Conservation (phyloP, 2,888 invertebrate genomes). For the Hydrotaea diabolus region DNA sequence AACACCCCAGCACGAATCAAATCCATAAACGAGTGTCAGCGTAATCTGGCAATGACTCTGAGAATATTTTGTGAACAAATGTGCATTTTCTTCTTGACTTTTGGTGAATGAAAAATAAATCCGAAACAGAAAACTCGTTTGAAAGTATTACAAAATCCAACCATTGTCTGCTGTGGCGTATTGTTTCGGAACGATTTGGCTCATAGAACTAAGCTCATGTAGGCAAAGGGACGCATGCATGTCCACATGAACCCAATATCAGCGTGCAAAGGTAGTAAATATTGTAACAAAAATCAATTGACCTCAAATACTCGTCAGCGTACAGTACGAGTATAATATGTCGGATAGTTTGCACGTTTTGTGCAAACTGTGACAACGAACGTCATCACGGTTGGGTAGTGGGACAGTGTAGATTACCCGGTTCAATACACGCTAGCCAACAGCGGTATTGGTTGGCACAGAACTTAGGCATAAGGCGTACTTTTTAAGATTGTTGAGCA, state of each 20-base stretch:
- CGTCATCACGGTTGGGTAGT: background rate
- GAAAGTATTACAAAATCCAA: background rate
- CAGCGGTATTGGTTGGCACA: background rate
- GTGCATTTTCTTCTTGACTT: background rate
- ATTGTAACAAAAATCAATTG: constrained; percentile 54
- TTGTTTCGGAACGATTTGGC: too few species aligned
- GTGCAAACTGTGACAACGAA: constrained; percentile 27
- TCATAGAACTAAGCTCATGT: too few species aligned
- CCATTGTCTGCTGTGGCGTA: too few species aligned
- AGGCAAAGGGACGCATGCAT: too few species aligned
- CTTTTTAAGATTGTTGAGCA: too few species aligned
- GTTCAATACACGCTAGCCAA: constrained; percentile 6
- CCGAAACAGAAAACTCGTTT: background rate
- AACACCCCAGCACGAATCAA: background rate
- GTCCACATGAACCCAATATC: too few species aligned
- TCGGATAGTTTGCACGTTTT: constrained; percentile 35
- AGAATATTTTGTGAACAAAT: constrained; percentile 19
- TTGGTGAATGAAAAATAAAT: background rate
- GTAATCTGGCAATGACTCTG: constrained; percentile 67
- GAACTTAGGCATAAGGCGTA: too few species aligned
- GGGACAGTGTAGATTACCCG: background rate
- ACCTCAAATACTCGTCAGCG: constrained; percentile 44
- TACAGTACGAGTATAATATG: constrained; percentile 1
- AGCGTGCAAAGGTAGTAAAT: background rate
- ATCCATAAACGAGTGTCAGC: constrained; percentile 41